phyloP scores from a whole-genome alignment of 1,140 invertebrate genomes.

The Orchestia grillus region DNA sequence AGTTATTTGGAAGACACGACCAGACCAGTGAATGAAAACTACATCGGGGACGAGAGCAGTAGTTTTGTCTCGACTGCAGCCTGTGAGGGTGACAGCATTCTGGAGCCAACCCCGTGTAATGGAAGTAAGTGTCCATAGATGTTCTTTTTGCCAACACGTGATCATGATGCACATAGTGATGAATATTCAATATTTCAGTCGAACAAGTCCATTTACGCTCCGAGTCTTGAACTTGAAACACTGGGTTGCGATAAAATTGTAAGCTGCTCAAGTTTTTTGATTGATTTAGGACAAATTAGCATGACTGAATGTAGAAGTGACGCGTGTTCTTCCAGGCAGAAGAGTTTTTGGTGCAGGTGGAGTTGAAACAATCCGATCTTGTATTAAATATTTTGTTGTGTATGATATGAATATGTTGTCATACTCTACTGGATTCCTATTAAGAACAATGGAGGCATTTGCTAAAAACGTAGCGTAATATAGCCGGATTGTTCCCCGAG shows the following conservation, averaged over 20 bases:
- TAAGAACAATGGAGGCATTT: no score
- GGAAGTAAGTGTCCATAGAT: slow-evolving; percentile 57
- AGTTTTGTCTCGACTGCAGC: neutral
- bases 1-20: neutral
- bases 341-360: no score
- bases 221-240: neutral
- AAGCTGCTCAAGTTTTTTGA: no score
- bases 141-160: neutral
- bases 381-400: no score
- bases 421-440: no score
- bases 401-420: no score
- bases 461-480: no score
- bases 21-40: neutral
- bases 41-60: neutral
- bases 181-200: neutral
- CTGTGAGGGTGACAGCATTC: slow-evolving; percentile 53
- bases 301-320: no score
- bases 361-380: no score
- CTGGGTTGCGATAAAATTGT: neutral
- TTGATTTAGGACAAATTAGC: no score
- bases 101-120: slow-evolving; percentile 62
- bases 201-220: neutral
- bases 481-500: no score
- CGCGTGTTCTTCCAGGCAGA: no score
- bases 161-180: neutral